A percentile compares a stretch with the other conserved stretches of the same genome.
Evolutionary conservation across 2,888 invertebrate species (phyloP).

Genomic region (Lacanobia oleracea): DNA sequence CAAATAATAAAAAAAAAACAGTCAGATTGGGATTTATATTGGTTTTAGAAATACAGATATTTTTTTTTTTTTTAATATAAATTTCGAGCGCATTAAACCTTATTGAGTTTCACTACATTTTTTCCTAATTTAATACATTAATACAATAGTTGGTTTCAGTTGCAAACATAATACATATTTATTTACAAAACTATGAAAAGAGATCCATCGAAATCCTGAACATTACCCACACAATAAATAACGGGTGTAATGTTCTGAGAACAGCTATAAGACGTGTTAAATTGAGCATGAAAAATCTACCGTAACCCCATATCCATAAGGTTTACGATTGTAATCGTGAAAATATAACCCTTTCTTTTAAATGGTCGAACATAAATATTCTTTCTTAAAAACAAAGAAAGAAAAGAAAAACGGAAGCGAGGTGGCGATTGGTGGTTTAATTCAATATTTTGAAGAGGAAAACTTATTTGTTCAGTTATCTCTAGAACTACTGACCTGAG

Average conservation of each 20-base stretch:
- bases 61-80: no score
- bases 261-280: slow-evolving; percentile 55
- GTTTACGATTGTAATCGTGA: slow-evolving; percentile 38
- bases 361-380: slow-evolving; percentile 33
- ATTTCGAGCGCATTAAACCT: no score
- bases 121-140: neutral
- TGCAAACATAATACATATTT: neutral
- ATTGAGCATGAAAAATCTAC: slow-evolving; percentile 59
- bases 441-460: no score
- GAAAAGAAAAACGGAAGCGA: neutral
- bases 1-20: no score
- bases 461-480: no score
- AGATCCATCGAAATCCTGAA: slow-evolving; percentile 14
- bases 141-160: neutral
- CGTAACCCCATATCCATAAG: slow-evolving; percentile 44
- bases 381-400: slow-evolving; percentile 2
- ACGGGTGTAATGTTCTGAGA: slow-evolving; percentile 49
- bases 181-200: neutral
- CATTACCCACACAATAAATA: slow-evolving; percentile 50
- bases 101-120: no score
- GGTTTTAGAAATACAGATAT: no score
- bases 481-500: no score
- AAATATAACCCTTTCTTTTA: slow-evolving; percentile 21
- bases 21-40: no score
- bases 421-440: no score